Evolutionary conservation across 1,140 invertebrate species (phyloP), one percentile per base, ranked within the genome.

Genomic region (Eupeodes corollae): DNA sequence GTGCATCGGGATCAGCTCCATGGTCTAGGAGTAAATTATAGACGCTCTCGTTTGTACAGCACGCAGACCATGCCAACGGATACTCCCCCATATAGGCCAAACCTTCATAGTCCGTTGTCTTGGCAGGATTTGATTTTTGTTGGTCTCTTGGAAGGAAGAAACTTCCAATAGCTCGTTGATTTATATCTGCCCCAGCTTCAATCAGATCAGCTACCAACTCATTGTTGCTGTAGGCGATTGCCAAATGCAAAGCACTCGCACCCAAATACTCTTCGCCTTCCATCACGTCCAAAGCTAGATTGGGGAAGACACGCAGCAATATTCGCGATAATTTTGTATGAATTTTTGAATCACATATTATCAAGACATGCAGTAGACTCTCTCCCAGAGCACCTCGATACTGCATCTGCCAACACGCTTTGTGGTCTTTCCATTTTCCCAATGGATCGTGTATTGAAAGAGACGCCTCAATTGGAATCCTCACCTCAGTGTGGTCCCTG

Each of bases 201-300:
- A 98, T 83, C 18, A 98, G 70, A 56, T 93, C 83, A 61, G 92
- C 88, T 0, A 97, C 91, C n/a, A 96, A 73, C 54, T 96, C 92
- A 56, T 97, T 91, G 68, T 98, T 96, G 58, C 82, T 86, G 62
- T 97, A 94, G 0, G 96, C 93, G 53, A 98, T 97, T 0, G 93
- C 92, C 40, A 99, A 74, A 69, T 99, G 96, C 16, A 99, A 72
- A 6, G 89, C 86, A 70, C 91, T 93, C 9, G 94, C 91, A 1
- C 89, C 93, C 60, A 92, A 78, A 75, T 98, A 98, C 73, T 98
- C 94, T 66, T 96, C 90, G 1, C 92, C 94, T 74, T 98, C 91
- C 43, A 98, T 94, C 12, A 96, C 84, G 70, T 98, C 95, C 34
- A 93, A 72, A 0, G 91, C 88, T 37, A 96, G 67, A 58, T 86